phyloP scores from a whole-genome alignment of 2,797 vertebrate species.

The Rhinatrema bivittatum region DNA sequence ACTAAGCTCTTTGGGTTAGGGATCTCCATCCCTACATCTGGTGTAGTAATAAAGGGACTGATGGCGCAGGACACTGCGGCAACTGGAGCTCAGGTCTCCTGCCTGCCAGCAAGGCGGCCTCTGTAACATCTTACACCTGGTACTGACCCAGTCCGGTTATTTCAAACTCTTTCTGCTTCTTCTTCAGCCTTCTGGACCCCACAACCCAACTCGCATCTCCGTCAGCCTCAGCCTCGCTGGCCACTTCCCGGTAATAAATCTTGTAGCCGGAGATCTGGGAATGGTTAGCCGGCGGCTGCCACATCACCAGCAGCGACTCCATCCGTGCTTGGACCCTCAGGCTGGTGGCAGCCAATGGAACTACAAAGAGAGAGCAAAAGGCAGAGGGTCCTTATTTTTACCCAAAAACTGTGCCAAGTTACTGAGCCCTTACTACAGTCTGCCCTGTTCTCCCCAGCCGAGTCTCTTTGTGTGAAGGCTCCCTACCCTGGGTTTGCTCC shows the following conservation, averaged over 20 bases:
- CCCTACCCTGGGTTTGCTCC: slow-evolving; percentile 73
- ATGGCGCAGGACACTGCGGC: too few relatives aligned
- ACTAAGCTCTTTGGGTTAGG: too few relatives aligned
- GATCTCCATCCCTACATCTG: too few relatives aligned
- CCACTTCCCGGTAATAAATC: slow-evolving; percentile 77
- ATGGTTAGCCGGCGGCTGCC: slow-evolving; percentile 86
- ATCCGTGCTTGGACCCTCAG: slow-evolving; percentile 78
- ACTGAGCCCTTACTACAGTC: neutral
- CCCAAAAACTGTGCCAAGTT: too few relatives aligned
- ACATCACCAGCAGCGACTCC: slow-evolving; percentile 79
- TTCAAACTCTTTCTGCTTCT: slow-evolving; percentile 83
- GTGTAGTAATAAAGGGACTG: too few relatives aligned
- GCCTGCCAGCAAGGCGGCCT: neutral
- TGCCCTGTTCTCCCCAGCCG: neutral
- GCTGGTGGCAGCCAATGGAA: slow-evolving; percentile 83
- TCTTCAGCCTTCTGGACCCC: slow-evolving; percentile 80
- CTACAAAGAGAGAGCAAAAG: slow-evolving; percentile 40
- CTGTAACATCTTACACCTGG: neutral
- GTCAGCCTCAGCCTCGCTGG: slow-evolving; percentile 41
- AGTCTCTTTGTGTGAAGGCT: too few relatives aligned
- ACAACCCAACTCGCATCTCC: slow-evolving; percentile 54
- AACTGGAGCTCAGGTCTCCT: too few relatives aligned
- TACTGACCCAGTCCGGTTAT: slow-evolving; percentile 77
- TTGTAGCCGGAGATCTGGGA: slow-evolving; percentile 88
- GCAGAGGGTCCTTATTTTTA: too few relatives aligned